Conservation (phyloP, 1,140 invertebrate genomes). For the Nebria ingens region DNA sequence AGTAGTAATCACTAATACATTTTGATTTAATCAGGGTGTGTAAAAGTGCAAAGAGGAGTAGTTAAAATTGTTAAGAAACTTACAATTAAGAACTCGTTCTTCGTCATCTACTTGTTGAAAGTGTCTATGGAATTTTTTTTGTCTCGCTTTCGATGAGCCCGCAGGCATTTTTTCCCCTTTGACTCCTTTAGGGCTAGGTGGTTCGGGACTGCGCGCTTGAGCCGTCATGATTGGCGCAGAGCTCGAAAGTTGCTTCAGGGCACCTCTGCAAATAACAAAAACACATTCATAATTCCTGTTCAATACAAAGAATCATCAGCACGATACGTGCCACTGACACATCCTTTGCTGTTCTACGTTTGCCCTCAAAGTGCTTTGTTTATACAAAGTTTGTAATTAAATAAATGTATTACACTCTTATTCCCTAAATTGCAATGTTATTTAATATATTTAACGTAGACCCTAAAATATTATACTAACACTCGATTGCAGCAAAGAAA, state of each 20-base stretch:
- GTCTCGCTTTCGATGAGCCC: constrained; percentile 51
- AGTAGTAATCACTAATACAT: not conserved
- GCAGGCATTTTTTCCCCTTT: constrained; percentile 40
- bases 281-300: too few relatives aligned
- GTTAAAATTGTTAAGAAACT: constrained; percentile 30
- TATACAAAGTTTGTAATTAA: too few relatives aligned
- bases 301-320: too few relatives aligned
- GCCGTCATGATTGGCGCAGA: constrained; percentile 36
- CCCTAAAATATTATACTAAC: too few relatives aligned
- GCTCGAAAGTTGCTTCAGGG: constrained; percentile 37
- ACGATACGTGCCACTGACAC: too few relatives aligned
- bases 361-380: too few relatives aligned
- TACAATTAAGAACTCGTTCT: constrained; percentile 69
- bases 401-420: too few relatives aligned
- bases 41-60: too few relatives aligned
- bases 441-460: too few relatives aligned
- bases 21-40: not conserved
- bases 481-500: too few relatives aligned
- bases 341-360: too few relatives aligned
- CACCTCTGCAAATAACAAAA: constrained; percentile 34
- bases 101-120: constrained; percentile 62
- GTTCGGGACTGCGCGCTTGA: constrained; percentile 27
- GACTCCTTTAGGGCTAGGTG: constrained; percentile 28
- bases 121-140: constrained; percentile 64
- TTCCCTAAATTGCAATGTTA: too few relatives aligned